Evolutionary conservation across 2,888 invertebrate genomes (phyloP).

Genomic region (Dyspetes luteomarginatus): DNA sequence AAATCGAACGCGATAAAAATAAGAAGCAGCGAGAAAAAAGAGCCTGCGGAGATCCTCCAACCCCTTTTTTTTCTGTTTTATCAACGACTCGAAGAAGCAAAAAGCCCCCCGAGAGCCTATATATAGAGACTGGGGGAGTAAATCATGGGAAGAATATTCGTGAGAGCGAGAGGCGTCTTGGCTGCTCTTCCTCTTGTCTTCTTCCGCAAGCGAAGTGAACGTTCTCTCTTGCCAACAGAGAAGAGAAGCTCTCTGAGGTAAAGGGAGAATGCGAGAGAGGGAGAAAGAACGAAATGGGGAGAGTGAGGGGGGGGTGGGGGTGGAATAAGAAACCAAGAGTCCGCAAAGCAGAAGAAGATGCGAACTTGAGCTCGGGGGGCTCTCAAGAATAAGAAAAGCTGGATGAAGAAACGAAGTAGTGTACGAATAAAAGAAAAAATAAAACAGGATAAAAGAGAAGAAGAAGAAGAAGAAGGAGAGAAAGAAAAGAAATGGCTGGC

Average conservation of each 20-base stretch:
- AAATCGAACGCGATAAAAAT: neutral
- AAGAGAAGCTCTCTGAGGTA: slow-evolving; percentile 47
- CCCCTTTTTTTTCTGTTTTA: slow-evolving; percentile 26
- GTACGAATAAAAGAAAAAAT: slow-evolving; percentile 45
- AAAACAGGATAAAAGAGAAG: slow-evolving; percentile 14
- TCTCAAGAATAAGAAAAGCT: slow-evolving; percentile 60
- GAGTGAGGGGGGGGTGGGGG: neutral
- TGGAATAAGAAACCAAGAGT: slow-evolving; percentile 8
- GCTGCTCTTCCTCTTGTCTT: slow-evolving; percentile 33
- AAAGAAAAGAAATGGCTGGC: slow-evolving; percentile 67
- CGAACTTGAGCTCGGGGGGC: slow-evolving; percentile 43
- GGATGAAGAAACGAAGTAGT: slow-evolving; percentile 58
- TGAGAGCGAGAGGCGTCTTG: slow-evolving; percentile 74
- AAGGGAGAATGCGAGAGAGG: slow-evolving; percentile 38
- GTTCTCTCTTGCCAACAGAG: slow-evolving; percentile 19
- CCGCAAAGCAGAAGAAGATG: slow-evolving; percentile 45
- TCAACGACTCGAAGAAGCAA: slow-evolving; percentile 33
- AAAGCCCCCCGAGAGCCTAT: slow-evolving; percentile 60
- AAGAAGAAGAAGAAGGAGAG: slow-evolving; percentile 31
- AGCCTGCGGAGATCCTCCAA: slow-evolving; percentile 18
- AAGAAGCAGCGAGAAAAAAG: neutral
- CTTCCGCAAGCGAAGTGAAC: slow-evolving; percentile 32
- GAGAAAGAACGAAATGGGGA: slow-evolving; percentile 55
- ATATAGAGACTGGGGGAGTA: slow-evolving; percentile 76
- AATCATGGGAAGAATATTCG: slow-evolving; percentile 82